phyloP scores from a whole-genome alignment of 2,888 invertebrate genomes.

The Trissolcus brochymenae region DNA sequence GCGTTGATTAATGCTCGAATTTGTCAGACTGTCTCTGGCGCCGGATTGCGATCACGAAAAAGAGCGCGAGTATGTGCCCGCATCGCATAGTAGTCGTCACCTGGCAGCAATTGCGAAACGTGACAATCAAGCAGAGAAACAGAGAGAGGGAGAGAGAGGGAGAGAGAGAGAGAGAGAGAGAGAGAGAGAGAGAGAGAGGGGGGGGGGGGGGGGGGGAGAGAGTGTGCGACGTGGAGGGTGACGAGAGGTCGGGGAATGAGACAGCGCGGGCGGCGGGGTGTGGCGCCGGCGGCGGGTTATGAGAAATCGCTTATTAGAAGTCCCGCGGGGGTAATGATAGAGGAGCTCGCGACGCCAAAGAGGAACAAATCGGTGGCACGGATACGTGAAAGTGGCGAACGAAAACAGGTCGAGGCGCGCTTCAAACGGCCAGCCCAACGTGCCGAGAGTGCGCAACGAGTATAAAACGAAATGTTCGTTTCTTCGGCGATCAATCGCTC shows the following conservation, averaged over 20 bases:
- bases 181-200: too few relatives aligned
- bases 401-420: constrained; percentile 56
- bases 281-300: too few relatives aligned
- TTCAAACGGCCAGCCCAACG: constrained; percentile 41
- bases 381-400: constrained; percentile 55
- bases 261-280: not conserved
- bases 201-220: too few relatives aligned
- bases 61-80: not conserved
- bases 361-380: constrained; percentile 55
- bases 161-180: too few relatives aligned
- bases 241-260: constrained; percentile 14
- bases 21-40: constrained; percentile 9
- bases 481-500: constrained; percentile 58
- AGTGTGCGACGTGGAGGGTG: not conserved
- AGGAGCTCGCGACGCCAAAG: constrained; percentile 17
- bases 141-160: too few relatives aligned
- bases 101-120: constrained; percentile 19
- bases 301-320: constrained; percentile 22
- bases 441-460: constrained; percentile 56
- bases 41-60: constrained; percentile 6
- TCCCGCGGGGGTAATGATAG: not conserved
- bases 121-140: constrained; percentile 8
- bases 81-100: constrained; percentile 6
- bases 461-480: constrained; percentile 53
- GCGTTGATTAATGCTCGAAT: constrained; percentile 17